A percentile compares a stretch with the other conserved stretches of the same genome.
Evolutionary conservation across 2,797 vertebrate species (phyloP).

Genomic region (Notolabrus celidotus): DNA sequence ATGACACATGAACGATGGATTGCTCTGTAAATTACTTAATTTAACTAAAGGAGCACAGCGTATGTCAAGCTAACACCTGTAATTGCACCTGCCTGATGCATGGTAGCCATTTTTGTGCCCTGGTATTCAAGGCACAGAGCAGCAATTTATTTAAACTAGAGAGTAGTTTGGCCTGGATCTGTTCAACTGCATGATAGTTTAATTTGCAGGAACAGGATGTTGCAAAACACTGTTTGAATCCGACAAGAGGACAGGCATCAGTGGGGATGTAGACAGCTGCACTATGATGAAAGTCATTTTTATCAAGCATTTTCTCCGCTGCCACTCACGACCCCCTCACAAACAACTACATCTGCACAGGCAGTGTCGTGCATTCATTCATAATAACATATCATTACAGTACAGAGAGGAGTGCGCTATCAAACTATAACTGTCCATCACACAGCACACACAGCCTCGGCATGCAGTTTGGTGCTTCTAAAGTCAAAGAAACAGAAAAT

Average conservation of each 20-base stretch:
- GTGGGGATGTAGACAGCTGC: constrained; percentile 48
- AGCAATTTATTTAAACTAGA: constrained; percentile 57
- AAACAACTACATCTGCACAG: constrained; percentile 57
- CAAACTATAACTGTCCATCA: constrained; percentile 54
- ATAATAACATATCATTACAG: constrained; percentile 65
- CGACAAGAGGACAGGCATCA: constrained; percentile 46
- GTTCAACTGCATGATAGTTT: constrained; percentile 35
- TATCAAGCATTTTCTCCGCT: constrained; percentile 54
- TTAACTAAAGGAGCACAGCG: constrained; percentile 58
- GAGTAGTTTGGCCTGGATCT: constrained; percentile 35
- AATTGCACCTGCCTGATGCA: constrained; percentile 75
- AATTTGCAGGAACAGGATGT: constrained; percentile 60
- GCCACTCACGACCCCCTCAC: constrained; percentile 50
- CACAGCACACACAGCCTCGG: constrained; percentile 7
- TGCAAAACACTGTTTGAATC: constrained; percentile 39
- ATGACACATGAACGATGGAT: constrained; percentile 77
- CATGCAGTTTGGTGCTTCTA: constrained; percentile 25
- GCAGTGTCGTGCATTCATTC: constrained; percentile 48
- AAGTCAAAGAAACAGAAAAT: constrained; percentile 25
- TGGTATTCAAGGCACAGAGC: constrained; percentile 43
- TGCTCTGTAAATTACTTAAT: constrained; percentile 74
- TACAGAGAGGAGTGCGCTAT: constrained; percentile 47
- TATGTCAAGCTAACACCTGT: constrained; percentile 71
- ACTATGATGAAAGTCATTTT: constrained; percentile 59
- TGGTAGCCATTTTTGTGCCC: constrained; percentile 40